Conservation (phyloP, 2,797 vertebrate species). For the Sparidentex hasta region DNA sequence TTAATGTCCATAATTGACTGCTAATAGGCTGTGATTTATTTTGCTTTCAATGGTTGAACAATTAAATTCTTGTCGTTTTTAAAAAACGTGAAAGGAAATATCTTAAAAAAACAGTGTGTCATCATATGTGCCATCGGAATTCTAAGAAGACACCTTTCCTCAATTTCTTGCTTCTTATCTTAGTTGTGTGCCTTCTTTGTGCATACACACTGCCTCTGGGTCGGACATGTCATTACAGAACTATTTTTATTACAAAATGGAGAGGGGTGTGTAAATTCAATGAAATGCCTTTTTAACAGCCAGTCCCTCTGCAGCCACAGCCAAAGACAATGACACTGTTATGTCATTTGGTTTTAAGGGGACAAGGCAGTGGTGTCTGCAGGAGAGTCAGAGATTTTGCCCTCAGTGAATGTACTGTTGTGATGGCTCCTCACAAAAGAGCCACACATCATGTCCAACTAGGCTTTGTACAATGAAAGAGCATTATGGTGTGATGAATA, state of each 20-base stretch:
- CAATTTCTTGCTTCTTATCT: slow-evolving; percentile 60
- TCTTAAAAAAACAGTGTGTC: slow-evolving; percentile 58
- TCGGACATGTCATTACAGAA: slow-evolving; percentile 57
- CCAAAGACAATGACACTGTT: slow-evolving; percentile 75
- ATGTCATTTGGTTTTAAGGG: slow-evolving; percentile 61
- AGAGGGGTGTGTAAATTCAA: slow-evolving; percentile 66
- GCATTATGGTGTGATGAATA: slow-evolving; percentile 78
- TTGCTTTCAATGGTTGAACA: slow-evolving; percentile 67
- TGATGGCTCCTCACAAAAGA: slow-evolving; percentile 77
- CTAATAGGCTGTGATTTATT: background rate
- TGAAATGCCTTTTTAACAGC: slow-evolving; percentile 72
- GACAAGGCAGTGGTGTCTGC: slow-evolving; percentile 72
- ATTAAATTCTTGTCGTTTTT: slow-evolving; percentile 67
- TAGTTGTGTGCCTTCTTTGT: slow-evolving; percentile 61
- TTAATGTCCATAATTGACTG: background rate
- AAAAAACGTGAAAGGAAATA: slow-evolving; percentile 59
- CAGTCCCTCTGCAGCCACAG: slow-evolving; percentile 49
- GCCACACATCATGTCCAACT: slow-evolving; percentile 77
- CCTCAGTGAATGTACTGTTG: slow-evolving; percentile 82
- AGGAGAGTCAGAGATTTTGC: slow-evolving; percentile 64
- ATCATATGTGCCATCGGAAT: slow-evolving; percentile 54
- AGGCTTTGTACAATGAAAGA: slow-evolving; percentile 74
- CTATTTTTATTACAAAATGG: slow-evolving; percentile 69
- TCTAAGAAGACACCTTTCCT: slow-evolving; percentile 46
- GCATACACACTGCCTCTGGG: slow-evolving; percentile 41